These are phyloP conservation scores for Hesperia comma DNA, from an alignment of 2,888 invertebrate species.

Conservation along the genomic window DNA sequence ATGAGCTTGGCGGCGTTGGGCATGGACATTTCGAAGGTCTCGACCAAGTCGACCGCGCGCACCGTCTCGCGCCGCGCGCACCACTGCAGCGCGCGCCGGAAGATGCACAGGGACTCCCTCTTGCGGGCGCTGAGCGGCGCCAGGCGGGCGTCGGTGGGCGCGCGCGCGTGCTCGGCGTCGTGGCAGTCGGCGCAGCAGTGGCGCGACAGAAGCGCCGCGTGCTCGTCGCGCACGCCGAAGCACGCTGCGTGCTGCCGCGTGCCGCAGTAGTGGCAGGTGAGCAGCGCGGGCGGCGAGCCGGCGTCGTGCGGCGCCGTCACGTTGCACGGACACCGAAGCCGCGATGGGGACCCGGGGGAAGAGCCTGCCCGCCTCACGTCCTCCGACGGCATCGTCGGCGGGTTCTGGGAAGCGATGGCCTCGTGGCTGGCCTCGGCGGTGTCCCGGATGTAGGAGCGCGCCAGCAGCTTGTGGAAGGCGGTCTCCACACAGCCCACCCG, in stretches of 20 bases:
- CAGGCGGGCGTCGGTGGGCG: slow-evolving; percentile 54
- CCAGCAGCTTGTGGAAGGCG: slow-evolving; percentile 57
- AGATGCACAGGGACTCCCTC: slow-evolving; percentile 60
- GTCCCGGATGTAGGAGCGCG: slow-evolving; percentile 51
- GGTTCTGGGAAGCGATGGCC: slow-evolving; percentile 61
- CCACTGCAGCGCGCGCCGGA: slow-evolving; percentile 60
- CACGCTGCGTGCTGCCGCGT: slow-evolving; percentile 66
- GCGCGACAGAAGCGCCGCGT: slow-evolving; percentile 9
- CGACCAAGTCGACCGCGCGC: slow-evolving; percentile 38
- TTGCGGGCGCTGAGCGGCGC: slow-evolving; percentile 43
- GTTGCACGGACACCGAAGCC: slow-evolving; percentile 12
- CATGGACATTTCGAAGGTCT: slow-evolving; percentile 48
- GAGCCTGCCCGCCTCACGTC: background rate
- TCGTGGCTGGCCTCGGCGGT: slow-evolving; percentile 53
- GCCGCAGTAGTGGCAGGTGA: slow-evolving; percentile 63
- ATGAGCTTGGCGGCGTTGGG: slow-evolving; percentile 54
- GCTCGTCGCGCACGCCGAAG: slow-evolving; percentile 52
- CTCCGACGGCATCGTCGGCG: slow-evolving; percentile 51
- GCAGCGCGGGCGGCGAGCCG: slow-evolving; percentile 40
- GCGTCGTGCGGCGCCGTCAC: background rate
- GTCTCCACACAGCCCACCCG: slow-evolving; percentile 62
- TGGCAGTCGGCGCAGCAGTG: slow-evolving; percentile 59
- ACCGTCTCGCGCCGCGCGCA: slow-evolving; percentile 43
- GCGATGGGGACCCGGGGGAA: background rate
- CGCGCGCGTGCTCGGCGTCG: slow-evolving; percentile 44